Evolutionary conservation across 2,888 invertebrate genomes (phyloP).

Genomic region (Helleia helle): DNA sequence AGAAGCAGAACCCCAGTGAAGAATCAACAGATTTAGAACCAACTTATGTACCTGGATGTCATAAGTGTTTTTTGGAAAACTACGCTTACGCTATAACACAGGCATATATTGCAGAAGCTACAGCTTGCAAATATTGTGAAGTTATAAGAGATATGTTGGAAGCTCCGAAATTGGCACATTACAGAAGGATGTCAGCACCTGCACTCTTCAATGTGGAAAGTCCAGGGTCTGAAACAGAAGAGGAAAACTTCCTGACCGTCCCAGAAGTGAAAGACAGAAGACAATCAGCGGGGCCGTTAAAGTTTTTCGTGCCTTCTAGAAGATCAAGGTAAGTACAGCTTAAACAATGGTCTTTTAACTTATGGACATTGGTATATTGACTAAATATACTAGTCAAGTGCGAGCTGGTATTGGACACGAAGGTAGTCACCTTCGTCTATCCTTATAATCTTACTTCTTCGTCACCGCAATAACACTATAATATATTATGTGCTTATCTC

Average conservation of each 20-base stretch:
- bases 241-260: slow-evolving; percentile 59
- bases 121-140: slow-evolving; percentile 63
- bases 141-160: slow-evolving; percentile 64
- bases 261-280: slow-evolving; percentile 60
- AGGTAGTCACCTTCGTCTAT: too few relatives aligned
- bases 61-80: slow-evolving; percentile 66
- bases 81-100: slow-evolving; percentile 63
- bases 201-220: slow-evolving; percentile 65
- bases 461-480: too few relatives aligned
- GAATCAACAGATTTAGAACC: slow-evolving; percentile 58
- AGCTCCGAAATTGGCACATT: slow-evolving; percentile 46
- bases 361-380: too few relatives aligned
- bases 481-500: too few relatives aligned
- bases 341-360: too few relatives aligned
- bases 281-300: slow-evolving; percentile 68
- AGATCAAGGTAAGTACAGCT: slow-evolving; percentile 51
- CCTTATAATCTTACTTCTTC: too few relatives aligned
- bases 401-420: too few relatives aligned
- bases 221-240: slow-evolving; percentile 56
- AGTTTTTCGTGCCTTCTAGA: slow-evolving; percentile 51
- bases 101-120: slow-evolving; percentile 57
- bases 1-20: slow-evolving; percentile 51
- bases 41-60: slow-evolving; percentile 54
- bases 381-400: too few relatives aligned
- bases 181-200: slow-evolving; percentile 72